phyloP scores from a whole-genome alignment of 1,140 invertebrate species.

The Portunus trituberculatus region DNA sequence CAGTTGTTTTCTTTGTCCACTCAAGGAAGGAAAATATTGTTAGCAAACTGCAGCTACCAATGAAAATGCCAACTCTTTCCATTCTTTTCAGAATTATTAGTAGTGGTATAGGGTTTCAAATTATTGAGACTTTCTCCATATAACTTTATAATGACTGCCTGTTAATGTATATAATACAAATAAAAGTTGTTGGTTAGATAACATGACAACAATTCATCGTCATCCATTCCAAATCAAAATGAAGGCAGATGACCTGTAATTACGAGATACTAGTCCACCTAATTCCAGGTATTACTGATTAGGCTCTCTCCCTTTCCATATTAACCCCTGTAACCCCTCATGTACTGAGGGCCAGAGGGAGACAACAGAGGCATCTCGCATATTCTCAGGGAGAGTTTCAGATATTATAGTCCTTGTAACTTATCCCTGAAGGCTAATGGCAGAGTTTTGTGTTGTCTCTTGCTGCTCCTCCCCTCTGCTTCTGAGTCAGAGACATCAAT shows the following conservation, averaged over 20 bases:
- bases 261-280: slow-evolving; percentile 73
- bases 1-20: slow-evolving; percentile 74
- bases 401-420: slow-evolving; percentile 60
- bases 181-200: slow-evolving; percentile 76
- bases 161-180: slow-evolving; percentile 76
- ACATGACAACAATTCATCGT: slow-evolving; percentile 74
- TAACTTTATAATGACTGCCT: slow-evolving; percentile 74
- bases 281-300: slow-evolving; percentile 75
- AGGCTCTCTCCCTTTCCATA: slow-evolving; percentile 74
- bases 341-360: slow-evolving; percentile 56
- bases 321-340: slow-evolving; percentile 67
- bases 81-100: slow-evolving; percentile 75
- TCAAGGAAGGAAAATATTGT: slow-evolving; percentile 75
- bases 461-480: slow-evolving; percentile 53
- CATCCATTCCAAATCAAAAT: slow-evolving; percentile 76
- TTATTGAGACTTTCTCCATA: slow-evolving; percentile 75
- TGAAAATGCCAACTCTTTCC: slow-evolving; percentile 75
- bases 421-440: slow-evolving; percentile 45
- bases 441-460: slow-evolving; percentile 65
- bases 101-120: slow-evolving; percentile 75
- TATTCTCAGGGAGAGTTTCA: slow-evolving; percentile 34
- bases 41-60: slow-evolving; percentile 76
- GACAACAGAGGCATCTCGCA: slow-evolving; percentile 58
- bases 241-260: slow-evolving; percentile 76
- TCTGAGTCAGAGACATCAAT: slow-evolving; percentile 69